Evolutionary conservation across 2,797 vertebrate species (phyloP).

Genomic region (Sebastes minor): DNA sequence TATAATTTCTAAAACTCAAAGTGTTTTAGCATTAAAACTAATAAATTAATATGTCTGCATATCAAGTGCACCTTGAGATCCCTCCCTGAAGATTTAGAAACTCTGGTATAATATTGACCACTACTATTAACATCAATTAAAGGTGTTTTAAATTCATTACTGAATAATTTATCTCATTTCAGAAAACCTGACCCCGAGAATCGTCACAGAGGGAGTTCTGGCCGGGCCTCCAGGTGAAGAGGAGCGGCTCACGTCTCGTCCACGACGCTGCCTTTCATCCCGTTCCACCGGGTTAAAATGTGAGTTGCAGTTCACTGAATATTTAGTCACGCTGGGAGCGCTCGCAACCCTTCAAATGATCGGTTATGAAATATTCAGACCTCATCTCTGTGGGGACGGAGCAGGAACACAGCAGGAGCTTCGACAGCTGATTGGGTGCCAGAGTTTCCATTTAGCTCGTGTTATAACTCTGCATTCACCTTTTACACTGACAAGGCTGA

Average conservation of each 20-base stretch:
- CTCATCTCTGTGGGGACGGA: constrained; percentile 19
- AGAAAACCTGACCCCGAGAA: constrained; percentile 8
- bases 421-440: constrained; percentile 37
- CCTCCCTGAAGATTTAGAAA: background rate
- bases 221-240: constrained; percentile 24
- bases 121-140: background rate
- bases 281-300: constrained; percentile 36
- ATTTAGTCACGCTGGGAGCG: constrained; percentile 50
- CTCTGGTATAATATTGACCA: background rate
- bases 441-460: constrained; percentile 27
- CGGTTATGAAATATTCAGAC: constrained; percentile 70
- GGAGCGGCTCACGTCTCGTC: background rate
- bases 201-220: background rate
- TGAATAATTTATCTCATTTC: constrained; percentile 37
- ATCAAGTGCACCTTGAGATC: background rate
- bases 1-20: background rate
- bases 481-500: constrained; percentile 40
- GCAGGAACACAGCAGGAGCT: constrained; percentile 31
- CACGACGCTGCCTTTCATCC: constrained; percentile 47
- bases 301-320: constrained; percentile 48
- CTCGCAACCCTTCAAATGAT: constrained; percentile 57
- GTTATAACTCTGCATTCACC: constrained; percentile 28
- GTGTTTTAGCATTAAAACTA: background rate
- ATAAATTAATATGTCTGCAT: background rate
- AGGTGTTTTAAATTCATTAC: constrained; percentile 2